phyloP scores from a whole-genome alignment of 1,140 invertebrate species.

The Callitettix versicolor region DNA sequence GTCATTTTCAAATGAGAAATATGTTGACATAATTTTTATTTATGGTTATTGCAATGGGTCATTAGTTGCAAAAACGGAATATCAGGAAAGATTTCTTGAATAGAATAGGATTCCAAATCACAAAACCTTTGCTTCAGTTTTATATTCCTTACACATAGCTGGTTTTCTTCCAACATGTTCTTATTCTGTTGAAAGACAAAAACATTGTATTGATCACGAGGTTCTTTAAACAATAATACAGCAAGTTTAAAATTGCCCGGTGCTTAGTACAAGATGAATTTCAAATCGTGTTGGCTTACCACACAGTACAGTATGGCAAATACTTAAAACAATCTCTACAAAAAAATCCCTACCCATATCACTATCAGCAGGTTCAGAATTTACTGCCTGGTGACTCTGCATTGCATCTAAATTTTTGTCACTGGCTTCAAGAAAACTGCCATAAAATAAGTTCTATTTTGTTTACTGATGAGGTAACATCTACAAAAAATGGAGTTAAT shows the following conservation, averaged over 20 bases:
- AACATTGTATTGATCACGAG: neutral
- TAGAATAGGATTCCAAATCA: no score
- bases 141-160: neutral
- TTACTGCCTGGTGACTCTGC: neutral
- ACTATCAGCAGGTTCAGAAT: neutral
- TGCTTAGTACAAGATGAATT: neutral
- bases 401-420: neutral
- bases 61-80: no score
- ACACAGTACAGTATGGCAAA: neutral
- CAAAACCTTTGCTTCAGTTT: no score
- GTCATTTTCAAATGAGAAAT: no score
- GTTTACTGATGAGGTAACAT: neutral
- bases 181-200: neutral
- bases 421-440: neutral
- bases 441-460: neutral
- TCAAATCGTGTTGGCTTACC: neutral
- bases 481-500: neutral
- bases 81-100: no score
- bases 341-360: neutral
- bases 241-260: neutral
- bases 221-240: neutral
- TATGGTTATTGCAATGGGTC: no score
- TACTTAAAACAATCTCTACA: neutral
- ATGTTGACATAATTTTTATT: no score
- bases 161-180: neutral